Percentiles rank a stretch among this genome's conserved stretches.
phyloP scores from a whole-genome alignment of 2,797 vertebrate genomes.

The Syngnathus acus region DNA sequence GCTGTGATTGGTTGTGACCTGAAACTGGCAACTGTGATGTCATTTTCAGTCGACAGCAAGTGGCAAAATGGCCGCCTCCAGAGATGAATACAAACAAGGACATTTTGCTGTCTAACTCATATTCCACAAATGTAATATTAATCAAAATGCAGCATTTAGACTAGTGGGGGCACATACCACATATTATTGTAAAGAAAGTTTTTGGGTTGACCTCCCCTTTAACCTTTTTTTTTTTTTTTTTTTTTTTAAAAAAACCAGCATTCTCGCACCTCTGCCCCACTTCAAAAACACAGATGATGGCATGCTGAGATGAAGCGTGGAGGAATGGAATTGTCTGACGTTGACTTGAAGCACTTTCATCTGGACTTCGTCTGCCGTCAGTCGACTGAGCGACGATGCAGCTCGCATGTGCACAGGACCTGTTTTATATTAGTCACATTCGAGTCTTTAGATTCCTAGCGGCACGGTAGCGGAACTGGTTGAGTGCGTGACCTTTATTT shows the following conservation, averaged over 20 bases:
- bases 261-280: background rate
- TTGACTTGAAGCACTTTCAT: slow-evolving; percentile 29
- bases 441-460: slow-evolving; percentile 9
- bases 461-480: slow-evolving; percentile 9
- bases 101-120: too few species aligned
- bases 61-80: too few species aligned
- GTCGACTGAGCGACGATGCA: slow-evolving; percentile 10
- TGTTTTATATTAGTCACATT: background rate
- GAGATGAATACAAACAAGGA: too few species aligned
- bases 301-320: slow-evolving; percentile 6
- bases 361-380: slow-evolving; percentile 30
- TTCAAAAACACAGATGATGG: slow-evolving; percentile 1
- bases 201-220: too few species aligned
- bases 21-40: too few species aligned
- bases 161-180: too few species aligned
- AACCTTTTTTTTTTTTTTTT: too few species aligned
- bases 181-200: too few species aligned
- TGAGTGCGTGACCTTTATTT: slow-evolving; percentile 16
- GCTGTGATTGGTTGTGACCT: too few species aligned
- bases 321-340: slow-evolving; percentile 20
- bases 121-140: too few species aligned
- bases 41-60: too few species aligned
- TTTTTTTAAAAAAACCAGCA: background rate
- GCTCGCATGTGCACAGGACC: background rate
- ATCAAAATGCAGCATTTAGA: too few species aligned